A percentile compares a stretch with the other conserved stretches of the same genome.
Conservation (phyloP, 1,140 invertebrate genomes). For the Drosophila ficusphila region DNA sequence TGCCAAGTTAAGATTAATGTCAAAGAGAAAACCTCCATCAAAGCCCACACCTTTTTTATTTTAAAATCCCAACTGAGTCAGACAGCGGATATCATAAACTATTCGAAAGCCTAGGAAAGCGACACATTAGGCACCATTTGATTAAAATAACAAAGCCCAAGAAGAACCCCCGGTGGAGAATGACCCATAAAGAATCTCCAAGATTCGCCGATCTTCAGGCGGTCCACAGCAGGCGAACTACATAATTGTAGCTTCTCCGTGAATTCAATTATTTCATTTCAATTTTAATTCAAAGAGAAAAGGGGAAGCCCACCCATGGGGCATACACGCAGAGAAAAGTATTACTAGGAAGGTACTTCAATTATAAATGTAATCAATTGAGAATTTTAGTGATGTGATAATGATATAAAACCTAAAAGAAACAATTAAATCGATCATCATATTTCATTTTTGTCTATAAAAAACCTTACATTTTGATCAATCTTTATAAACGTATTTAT, state of each 20-base stretch:
- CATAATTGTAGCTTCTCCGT: slow-evolving; percentile 14
- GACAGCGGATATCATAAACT: slow-evolving; percentile 52
- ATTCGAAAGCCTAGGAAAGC: slow-evolving; percentile 2
- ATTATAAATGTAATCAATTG: too few relatives aligned
- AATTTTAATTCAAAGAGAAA: slow-evolving; percentile 19
- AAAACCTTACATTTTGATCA: too few relatives aligned
- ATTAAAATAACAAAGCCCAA: slow-evolving; percentile 18
- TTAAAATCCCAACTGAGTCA: slow-evolving; percentile 48
- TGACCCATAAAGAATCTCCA: slow-evolving; percentile 30
- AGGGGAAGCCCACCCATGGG: not conserved
- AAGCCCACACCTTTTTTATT: slow-evolving; percentile 17
- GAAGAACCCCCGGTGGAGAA: slow-evolving; percentile 5
- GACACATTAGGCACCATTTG: slow-evolving; percentile 22
- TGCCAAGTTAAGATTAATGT: not conserved
- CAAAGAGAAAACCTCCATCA: slow-evolving; percentile 1
- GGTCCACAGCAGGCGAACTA: slow-evolving; percentile 29
- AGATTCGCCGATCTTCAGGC: slow-evolving; percentile 20
- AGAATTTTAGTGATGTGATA: too few relatives aligned
- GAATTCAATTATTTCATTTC: slow-evolving; percentile 40
- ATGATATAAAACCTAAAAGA: too few relatives aligned
- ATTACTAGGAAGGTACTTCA: too few relatives aligned
- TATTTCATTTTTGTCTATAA: too few relatives aligned
- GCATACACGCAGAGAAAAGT: not conserved
- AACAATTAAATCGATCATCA: too few relatives aligned
- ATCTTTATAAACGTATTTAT: too few relatives aligned